Percentiles rank a stretch among this genome's conserved stretches.
phyloP scores from a whole-genome alignment of 2,113 vertebrate genomes.

The Narcine bancroftii region DNA sequence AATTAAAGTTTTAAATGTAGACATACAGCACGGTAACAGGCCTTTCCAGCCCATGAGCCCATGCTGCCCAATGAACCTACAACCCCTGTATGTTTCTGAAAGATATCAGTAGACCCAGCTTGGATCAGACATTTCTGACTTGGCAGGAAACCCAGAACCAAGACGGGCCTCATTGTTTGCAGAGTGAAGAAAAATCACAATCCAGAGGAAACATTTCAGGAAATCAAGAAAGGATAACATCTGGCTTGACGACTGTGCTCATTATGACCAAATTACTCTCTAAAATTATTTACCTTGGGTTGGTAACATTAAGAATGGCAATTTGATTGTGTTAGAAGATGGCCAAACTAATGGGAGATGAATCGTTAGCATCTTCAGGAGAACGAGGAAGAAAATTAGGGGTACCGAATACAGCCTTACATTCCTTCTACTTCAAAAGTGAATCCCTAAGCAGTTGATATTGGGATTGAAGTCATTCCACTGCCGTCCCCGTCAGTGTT shows the following conservation, averaged over 20 bases:
- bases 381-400: neutral
- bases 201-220: neutral
- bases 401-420: neutral
- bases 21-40: too few relatives aligned
- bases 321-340: neutral
- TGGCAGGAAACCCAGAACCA: too few relatives aligned
- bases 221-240: neutral
- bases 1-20: too few relatives aligned
- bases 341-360: neutral
- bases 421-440: neutral
- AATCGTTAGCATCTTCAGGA: neutral
- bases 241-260: neutral
- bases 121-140: too few relatives aligned
- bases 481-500: neutral
- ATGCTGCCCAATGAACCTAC: too few relatives aligned
- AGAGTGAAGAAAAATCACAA: neutral
- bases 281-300: too few relatives aligned
- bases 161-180: neutral
- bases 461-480: neutral
- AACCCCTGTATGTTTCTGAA: too few relatives aligned
- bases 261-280: neutral
- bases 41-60: too few relatives aligned
- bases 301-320: neutral
- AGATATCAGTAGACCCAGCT: too few relatives aligned
- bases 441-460: neutral